Conservation (phyloP, 2,797 vertebrate genomes). For the Pachyuromys duprasi region DNA sequence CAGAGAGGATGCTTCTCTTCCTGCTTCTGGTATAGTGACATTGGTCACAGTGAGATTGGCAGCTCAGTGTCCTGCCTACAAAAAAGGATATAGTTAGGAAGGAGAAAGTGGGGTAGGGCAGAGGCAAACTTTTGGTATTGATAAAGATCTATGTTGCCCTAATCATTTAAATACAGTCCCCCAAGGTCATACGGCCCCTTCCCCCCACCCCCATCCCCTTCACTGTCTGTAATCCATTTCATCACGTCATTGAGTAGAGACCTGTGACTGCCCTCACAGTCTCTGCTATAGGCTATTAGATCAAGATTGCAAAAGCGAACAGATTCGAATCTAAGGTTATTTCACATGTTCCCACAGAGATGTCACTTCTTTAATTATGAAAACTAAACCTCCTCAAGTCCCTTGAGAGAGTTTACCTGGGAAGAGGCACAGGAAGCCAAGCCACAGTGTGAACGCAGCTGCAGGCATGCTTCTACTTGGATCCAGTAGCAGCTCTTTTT, state of each 20-base stretch:
- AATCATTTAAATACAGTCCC: constrained; percentile 41
- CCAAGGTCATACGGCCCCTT: background rate
- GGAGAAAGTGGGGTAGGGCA: background rate
- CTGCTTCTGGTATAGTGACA: background rate
- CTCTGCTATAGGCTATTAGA: constrained; percentile 15
- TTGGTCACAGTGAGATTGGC: background rate
- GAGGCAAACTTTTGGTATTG: background rate
- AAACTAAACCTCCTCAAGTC: constrained; percentile 55
- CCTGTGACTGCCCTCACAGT: background rate
- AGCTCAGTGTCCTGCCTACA: background rate
- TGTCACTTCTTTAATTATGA: constrained; percentile 64
- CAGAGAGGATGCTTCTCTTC: background rate
- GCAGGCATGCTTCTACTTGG: constrained; percentile 36
- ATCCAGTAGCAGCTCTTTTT: constrained; percentile 33
- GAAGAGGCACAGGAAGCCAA: background rate
- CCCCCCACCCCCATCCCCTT: rapidly evolving
- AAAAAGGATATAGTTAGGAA: background rate
- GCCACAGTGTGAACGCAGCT: background rate
- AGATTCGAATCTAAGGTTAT: constrained; percentile 51
- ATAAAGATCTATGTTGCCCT: background rate
- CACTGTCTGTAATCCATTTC: background rate
- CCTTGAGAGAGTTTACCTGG: constrained; percentile 46
- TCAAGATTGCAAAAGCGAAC: constrained; percentile 9
- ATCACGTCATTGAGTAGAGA: background rate
- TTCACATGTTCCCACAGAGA: constrained; percentile 63